These are phyloP conservation scores for Drosophila nannoptera DNA, from an alignment of 1,140 invertebrate genomes.

Conservation along the genomic window DNA sequence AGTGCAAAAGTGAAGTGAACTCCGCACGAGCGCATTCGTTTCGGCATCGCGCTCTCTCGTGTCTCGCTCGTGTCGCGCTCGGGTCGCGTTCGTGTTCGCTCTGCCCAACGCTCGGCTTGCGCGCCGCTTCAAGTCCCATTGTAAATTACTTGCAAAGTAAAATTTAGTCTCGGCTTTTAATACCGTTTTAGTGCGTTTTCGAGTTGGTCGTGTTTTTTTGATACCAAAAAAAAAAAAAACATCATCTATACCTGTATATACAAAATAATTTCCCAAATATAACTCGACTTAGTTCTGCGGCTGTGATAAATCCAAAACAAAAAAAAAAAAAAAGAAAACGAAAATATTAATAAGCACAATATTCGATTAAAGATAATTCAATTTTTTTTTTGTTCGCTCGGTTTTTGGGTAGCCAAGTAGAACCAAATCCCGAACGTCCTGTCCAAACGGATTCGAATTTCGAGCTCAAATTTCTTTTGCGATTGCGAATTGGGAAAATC, in stretches of 20 bases:
- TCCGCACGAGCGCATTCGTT: conserved; percentile 32
- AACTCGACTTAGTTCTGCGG: conserved; percentile 10
- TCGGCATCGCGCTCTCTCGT: conserved; percentile 31
- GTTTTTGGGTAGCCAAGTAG: not conserved
- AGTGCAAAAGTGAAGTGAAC: conserved; percentile 72
- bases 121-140: conserved; percentile 52
- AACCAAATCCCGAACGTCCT: conserved; percentile 1
- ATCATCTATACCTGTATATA: conserved; percentile 1
- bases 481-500: conserved; percentile 12
- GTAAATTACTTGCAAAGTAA: conserved; percentile 78
- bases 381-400: conserved; percentile 7
- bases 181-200: conserved; percentile 79
- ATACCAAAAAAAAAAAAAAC: conserved; percentile 32
- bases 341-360: not conserved
- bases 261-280: conserved; percentile 13
- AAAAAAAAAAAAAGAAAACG: not conserved
- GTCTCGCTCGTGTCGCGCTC: conserved; percentile 45
- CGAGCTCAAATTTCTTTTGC: conserved; percentile 18
- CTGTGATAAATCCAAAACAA: conserved; percentile 13
- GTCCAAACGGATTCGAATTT: not conserved
- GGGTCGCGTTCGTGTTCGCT: conserved; percentile 38
- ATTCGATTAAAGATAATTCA: not conserved
- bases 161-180: conserved; percentile 78
- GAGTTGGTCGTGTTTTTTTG: conserved; percentile 77
- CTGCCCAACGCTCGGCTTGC: conserved; percentile 38